Evolutionary conservation across 2,888 invertebrate genomes (phyloP), one percentile per base, ranked within the genome.

Genomic region (Oxycera nigricornis): DNA sequence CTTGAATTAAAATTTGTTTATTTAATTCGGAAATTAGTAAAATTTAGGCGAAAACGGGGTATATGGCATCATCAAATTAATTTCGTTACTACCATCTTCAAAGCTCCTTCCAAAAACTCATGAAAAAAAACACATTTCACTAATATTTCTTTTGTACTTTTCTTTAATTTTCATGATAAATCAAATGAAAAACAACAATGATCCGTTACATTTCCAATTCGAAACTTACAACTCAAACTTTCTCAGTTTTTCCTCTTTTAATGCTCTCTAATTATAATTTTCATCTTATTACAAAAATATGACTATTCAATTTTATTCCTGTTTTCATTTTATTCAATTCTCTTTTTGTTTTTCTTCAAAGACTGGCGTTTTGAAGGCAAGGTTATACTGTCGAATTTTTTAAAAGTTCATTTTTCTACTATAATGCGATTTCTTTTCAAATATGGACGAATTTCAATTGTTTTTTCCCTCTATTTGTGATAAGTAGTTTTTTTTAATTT

Each of bases 381-480:
- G 24, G 14, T 39, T 39, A 9, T 39, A 55, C 22, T 55, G 20
- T 24, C 22, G 20, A 55, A 9, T 39, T 39, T 1, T 24, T 55
- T 50, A 6, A 55, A 55, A 20, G 9, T 20, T 55, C 9, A 28
- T 14, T 26, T 59, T n/a, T 4, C 30, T 4, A 28, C 30, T 28
- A 1, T 28, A 7, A 50, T 61, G 28, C 2, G 31, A 14, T 30
- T 30, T 61, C 9, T 57, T 57, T 22, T 17, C 39, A 62, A 62
- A 62, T 20, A 59, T 24, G n/a, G 59, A 59, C 30, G 59, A 28
- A 46, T 46, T 46, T 46, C 46, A 17, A 46, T 46, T 46, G 46
- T 46, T 46, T 28, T 59, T 28, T 59, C 28, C 30, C 30, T 59
- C 11, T 59, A 46, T 7, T 46, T 3, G 6, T 3, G 46, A n/a